Percentiles rank a stretch among this genome's conserved stretches.
Conservation (phyloP, 2,888 invertebrate genomes). For the Acrobasis repandana region DNA sequence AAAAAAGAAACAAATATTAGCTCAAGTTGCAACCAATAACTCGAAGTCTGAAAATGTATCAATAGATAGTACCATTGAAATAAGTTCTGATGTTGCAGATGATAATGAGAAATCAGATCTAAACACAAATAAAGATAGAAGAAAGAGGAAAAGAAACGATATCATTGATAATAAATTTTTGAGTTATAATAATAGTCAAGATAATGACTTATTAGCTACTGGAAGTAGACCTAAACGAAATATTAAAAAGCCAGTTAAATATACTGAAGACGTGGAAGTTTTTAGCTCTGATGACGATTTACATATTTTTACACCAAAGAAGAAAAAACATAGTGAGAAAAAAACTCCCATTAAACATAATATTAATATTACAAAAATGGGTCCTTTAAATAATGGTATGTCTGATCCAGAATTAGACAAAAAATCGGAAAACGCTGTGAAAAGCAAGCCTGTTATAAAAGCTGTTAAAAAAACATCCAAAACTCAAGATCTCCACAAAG, state of each 20-base stretch:
- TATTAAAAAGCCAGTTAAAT: slow-evolving; percentile 67
- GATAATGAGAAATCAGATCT: not conserved
- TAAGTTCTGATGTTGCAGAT: slow-evolving; percentile 22
- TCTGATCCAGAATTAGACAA: slow-evolving; percentile 25
- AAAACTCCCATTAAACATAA: slow-evolving; percentile 27
- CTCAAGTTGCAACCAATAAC: slow-evolving; percentile 36
- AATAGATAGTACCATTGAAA: slow-evolving; percentile 22
- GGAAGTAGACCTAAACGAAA: slow-evolving; percentile 61
- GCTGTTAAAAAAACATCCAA: slow-evolving; percentile 37
- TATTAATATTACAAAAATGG: slow-evolving; percentile 23
- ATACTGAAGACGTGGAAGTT: slow-evolving; percentile 52
- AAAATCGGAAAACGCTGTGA: slow-evolving; percentile 24
- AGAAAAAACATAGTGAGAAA: slow-evolving; percentile 46
- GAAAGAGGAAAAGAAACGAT: slow-evolving; percentile 43
- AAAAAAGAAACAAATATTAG: slow-evolving; percentile 49
- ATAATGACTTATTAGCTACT: slow-evolving; percentile 28
- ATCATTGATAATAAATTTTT: slow-evolving; percentile 26
- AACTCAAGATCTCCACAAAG: slow-evolving; percentile 11
- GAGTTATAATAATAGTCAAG: slow-evolving; percentile 18
- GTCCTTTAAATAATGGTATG: slow-evolving; percentile 21
- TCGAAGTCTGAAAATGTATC: slow-evolving; percentile 29
- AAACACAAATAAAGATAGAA: slow-evolving; percentile 21
- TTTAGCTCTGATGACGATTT: slow-evolving; percentile 73
- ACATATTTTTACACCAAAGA: slow-evolving; percentile 72
- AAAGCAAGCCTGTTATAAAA: slow-evolving; percentile 31